A percentile compares a stretch with the other conserved stretches of the same genome.
Conservation (phyloP, 2,797 vertebrate species). For the Sebastes oblongus region DNA sequence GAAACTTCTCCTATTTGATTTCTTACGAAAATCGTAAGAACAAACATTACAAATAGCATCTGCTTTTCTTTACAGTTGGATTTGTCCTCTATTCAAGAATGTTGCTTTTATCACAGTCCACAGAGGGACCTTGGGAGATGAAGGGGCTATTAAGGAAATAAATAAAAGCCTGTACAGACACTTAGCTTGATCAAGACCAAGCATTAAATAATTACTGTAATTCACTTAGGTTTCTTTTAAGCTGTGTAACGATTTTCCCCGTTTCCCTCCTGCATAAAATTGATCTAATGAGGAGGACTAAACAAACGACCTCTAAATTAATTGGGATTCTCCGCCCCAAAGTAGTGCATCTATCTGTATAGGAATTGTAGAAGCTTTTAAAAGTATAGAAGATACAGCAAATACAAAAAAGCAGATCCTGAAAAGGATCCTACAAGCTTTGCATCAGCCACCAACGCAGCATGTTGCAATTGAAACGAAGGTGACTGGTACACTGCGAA, state of each 20-base stretch:
- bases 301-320: slow-evolving; percentile 79
- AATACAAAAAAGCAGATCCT: slow-evolving; percentile 9
- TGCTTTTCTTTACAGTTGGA: slow-evolving; percentile 21
- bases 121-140: slow-evolving; percentile 65
- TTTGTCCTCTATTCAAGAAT: slow-evolving; percentile 48
- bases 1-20: slow-evolving; percentile 6
- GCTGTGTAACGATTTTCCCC: slow-evolving; percentile 73
- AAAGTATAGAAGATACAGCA: slow-evolving; percentile 40
- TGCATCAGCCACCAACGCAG: slow-evolving; percentile 23
- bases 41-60: slow-evolving; percentile 5
- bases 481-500: slow-evolving; percentile 45
- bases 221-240: slow-evolving; percentile 80
- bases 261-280: slow-evolving; percentile 73
- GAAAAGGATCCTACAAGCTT: slow-evolving; percentile 22
- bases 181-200: slow-evolving; percentile 79
- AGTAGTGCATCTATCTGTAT: slow-evolving; percentile 59
- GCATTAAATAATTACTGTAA: slow-evolving; percentile 82
- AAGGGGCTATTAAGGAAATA: slow-evolving; percentile 75
- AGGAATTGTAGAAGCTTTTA: slow-evolving; percentile 56
- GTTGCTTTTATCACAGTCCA: slow-evolving; percentile 66
- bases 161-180: slow-evolving; percentile 74
- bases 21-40: background rate
- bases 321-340: slow-evolving; percentile 69
- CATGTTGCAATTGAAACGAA: slow-evolving; percentile 36
- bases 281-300: slow-evolving; percentile 72